Evolutionary conservation across 2,888 invertebrate genomes (phyloP).

Genomic region (Coecobrya sp.): DNA sequence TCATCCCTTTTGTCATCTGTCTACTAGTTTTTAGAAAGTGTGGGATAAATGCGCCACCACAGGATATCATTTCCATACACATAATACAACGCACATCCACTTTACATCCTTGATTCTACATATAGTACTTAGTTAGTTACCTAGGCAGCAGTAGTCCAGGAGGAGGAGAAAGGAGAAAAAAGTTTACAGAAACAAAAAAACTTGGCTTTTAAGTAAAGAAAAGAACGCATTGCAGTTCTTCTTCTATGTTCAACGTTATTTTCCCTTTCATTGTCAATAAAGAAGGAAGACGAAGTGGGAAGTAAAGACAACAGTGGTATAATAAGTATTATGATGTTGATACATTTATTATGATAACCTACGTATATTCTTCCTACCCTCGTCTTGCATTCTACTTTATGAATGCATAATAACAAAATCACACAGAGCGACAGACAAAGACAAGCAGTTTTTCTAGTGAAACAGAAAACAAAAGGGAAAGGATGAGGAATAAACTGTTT

Average conservation of each 20-base stretch:
- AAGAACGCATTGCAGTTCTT: conserved; percentile 70
- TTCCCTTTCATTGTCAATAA: conserved; percentile 37
- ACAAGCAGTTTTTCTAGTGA: neutral
- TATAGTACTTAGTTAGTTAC: neutral
- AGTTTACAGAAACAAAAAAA: conserved; percentile 59
- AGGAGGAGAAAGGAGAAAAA: conserved; percentile 28
- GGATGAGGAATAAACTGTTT: neutral
- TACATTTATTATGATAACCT: conserved; percentile 59
- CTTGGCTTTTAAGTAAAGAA: conserved; percentile 53
- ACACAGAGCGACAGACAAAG: neutral
- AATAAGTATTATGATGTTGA: conserved; percentile 16
- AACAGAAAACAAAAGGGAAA: conserved; percentile 19
- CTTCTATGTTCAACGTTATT: neutral
- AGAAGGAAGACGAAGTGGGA: neutral
- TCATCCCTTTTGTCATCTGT: conserved; percentile 71
- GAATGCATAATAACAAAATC: conserved; percentile 14
- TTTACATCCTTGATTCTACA: neutral
- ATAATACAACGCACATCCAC: neutral
- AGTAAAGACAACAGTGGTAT: conserved; percentile 6
- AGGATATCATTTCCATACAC: conserved; percentile 70
- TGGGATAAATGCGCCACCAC: conserved; percentile 64
- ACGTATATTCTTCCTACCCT: too few species aligned
- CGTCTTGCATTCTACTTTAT: conserved; percentile 21
- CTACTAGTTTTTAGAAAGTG: conserved; percentile 58
- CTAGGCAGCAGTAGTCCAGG: conserved; percentile 34